Evolutionary conservation across 2,113 vertebrate species (phyloP), one percentile per base, ranked within the genome.

Genomic region (Tetrax tetrax): DNA sequence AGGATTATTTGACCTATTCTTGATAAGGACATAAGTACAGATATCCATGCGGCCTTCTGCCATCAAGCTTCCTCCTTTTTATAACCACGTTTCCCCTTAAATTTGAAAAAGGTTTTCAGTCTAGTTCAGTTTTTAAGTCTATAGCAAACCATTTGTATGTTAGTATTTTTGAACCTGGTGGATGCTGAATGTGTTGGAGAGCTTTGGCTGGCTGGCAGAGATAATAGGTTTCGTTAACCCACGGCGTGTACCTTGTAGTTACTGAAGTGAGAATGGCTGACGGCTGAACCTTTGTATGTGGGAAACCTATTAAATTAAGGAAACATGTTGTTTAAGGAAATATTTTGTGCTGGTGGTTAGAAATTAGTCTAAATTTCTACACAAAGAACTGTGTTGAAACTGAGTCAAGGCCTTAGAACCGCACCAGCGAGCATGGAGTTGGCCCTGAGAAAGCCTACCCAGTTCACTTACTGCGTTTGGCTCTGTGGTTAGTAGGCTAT

Each of bases 1-100:
- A 64, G 94, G 87, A 89, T 98, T 95, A 93, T 96, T 82, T 95
- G 83, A 94, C 82, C 77, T 91, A 70, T 54, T 94, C 41, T 89
- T 93, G 95, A 89, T 95, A 96, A 96, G 88, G 84, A 47, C 59
- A 2, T 76, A 84, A 97, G 77, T 95, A 50, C 54, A 74, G 75
- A 80, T 91, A 89, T 89, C 93, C 80, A 84, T 86, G 77, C 29
- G 84, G 83, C 70, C 91, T 96, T 93, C 86, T 91, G 71, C 63
- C 47, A n/a, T 29, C 81, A 94, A 74, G 56, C 54, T 84, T 69
- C 83, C 17, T 66, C 66, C 31, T 50, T 76, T 95, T 93, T 83
- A 82, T 64, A 43, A 13, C 77, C 59, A 23, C 1, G 4, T 61
- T 86, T 92, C n/a, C 69, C 14, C 35, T 43, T 89, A 43, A 83